Conservation (phyloP, 2,797 vertebrate species). For the Epinephelus coioides region DNA sequence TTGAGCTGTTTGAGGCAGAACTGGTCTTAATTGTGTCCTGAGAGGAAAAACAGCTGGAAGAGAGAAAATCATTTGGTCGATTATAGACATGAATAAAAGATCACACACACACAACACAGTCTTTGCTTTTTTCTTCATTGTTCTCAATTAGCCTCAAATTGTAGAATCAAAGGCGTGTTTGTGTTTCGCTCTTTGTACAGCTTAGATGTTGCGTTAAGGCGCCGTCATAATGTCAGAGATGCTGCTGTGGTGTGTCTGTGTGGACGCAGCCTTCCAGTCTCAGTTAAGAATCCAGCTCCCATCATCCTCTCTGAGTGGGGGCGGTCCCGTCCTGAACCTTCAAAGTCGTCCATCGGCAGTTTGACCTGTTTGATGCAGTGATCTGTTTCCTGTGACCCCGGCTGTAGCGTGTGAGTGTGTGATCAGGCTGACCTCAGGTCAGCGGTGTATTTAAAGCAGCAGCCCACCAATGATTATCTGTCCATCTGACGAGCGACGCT, state of each 20-base stretch:
- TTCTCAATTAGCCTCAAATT: constrained; percentile 83
- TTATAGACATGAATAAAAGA: constrained; percentile 82
- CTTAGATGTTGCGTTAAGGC: constrained; percentile 46
- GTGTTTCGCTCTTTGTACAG: constrained; percentile 58
- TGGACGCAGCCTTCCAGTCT: constrained; percentile 38
- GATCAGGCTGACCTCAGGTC: constrained; percentile 82
- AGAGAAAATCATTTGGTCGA: constrained; percentile 74
- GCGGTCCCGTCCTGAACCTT: constrained; percentile 19
- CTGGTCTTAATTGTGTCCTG: constrained; percentile 76
- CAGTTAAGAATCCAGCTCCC: constrained; percentile 43
- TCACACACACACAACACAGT: constrained; percentile 54
- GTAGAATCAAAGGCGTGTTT: constrained; percentile 78
- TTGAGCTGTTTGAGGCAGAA: constrained; percentile 65
- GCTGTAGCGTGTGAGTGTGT: constrained; percentile 43
- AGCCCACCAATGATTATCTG: constrained; percentile 20
- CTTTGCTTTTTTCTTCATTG: constrained; percentile 79
- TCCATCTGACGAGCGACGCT: constrained; percentile 22
- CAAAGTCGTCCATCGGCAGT: constrained; percentile 34
- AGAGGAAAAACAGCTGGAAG: constrained; percentile 66
- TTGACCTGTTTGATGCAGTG: constrained; percentile 60
- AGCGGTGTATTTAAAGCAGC: constrained; percentile 70
- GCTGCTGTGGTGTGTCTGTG: constrained; percentile 8
- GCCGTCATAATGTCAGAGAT: constrained; percentile 8
- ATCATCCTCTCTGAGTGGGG: constrained; percentile 34
- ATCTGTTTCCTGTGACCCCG: constrained; percentile 45